Base-by-base conservation (phyloP, 2,797 vertebrate species). In the Austrolebias charrua region DNA sequence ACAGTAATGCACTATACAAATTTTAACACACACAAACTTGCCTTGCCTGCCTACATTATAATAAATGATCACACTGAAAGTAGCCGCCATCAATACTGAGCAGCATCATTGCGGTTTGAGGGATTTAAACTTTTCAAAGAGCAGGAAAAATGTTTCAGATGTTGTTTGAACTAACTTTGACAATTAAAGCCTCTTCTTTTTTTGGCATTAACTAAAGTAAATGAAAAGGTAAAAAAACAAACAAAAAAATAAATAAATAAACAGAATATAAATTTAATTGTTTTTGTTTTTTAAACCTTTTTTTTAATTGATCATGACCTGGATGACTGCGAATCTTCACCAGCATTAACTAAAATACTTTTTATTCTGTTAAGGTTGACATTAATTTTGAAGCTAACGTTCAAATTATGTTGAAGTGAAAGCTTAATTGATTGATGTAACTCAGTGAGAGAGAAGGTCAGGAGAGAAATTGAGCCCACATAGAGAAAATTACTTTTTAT, bases 371-470 rank as follows among this genome's bases (percentile, higher is more conserved):
- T 75, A 77, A 42, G 28, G 51, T 71, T 69, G 79, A 55, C 61
- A 45, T 76, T 69, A 85, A 79, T 79, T 78, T 83, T 82, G 69
- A 64, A 55, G 52, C 68, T 54, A 48, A 69, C 62, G 73, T 62
- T 66, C 71, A 69, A 59, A 69, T 85, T 80, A 66, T 66, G 62
- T 20, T 63, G 66, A 70, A 74, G 70, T 70, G 55, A 69, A 63
- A 66, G 57, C 71, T 43, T 76, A 80, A 86, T 77, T 86, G 85
- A 86, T 82, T 86, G 85, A 79, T 88, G 76, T 69, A 60, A 78
- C 68, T 71, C 55, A 54, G 51, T 20, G 38, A 74, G 71, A 71
- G 46, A 80, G 57, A n/a, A 4, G 69, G 38, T 67, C 33, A 29
- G 55, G 61, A 61, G 50, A 70, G 49, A 72, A 81, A 63, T 64